phyloP scores from a whole-genome alignment of 2,888 invertebrate species.

The Andrena trimmerana region DNA sequence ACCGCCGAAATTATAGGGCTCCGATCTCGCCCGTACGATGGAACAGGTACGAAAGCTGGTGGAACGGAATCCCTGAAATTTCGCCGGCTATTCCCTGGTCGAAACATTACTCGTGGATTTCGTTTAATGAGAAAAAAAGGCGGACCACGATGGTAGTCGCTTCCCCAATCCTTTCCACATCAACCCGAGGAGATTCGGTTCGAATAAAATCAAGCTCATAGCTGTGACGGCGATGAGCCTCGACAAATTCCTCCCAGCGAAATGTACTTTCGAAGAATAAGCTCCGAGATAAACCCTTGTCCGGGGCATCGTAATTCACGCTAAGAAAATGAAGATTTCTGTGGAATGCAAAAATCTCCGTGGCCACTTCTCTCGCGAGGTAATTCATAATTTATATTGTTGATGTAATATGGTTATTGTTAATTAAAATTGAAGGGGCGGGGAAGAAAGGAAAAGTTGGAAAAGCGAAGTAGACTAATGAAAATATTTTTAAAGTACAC shows the following conservation, averaged over 20 bases:
- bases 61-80: slow-evolving; percentile 30
- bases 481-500: too few species aligned
- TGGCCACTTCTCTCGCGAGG: background rate
- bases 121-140: slow-evolving; percentile 9
- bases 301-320: background rate
- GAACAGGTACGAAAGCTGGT: slow-evolving; percentile 19
- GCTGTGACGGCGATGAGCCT: background rate
- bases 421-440: too few species aligned
- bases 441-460: too few species aligned
- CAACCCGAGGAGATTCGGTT: background rate
- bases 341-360: background rate
- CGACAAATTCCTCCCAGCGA: background rate
- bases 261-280: slow-evolving; percentile 3
- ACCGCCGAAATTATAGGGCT: slow-evolving; percentile 39
- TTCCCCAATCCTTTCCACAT: background rate
- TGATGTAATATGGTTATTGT: too few species aligned
- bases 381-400: background rate
- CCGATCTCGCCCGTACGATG: slow-evolving; percentile 2
- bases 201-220: slow-evolving; percentile 10
- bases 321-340: background rate
- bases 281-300: background rate
- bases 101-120: slow-evolving; percentile 10
- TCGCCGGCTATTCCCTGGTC: slow-evolving; percentile 7
- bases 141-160: too few species aligned
- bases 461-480: too few species aligned